phyloP scores from a whole-genome alignment of 2,113 vertebrate species.

The Coryphaenoides rupestris region DNA sequence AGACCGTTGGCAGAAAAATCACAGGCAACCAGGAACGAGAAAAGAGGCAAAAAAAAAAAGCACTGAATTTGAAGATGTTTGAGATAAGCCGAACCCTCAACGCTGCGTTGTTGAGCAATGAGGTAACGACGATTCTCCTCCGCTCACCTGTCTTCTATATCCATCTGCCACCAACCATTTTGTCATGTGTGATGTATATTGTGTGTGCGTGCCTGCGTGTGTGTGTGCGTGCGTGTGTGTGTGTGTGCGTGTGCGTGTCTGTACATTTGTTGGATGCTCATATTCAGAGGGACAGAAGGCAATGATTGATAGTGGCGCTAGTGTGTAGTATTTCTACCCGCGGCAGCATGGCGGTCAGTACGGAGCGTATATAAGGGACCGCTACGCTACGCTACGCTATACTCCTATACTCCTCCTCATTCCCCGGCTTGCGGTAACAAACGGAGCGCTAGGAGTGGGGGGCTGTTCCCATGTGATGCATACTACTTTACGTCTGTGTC shows the following conservation, averaged over 20 bases:
- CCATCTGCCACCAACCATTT: conserved; percentile 69
- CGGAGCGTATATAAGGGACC: too few relatives aligned
- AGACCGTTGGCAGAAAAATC: conserved; percentile 12
- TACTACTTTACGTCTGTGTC: conserved; percentile 45
- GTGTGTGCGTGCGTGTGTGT: conserved; percentile 1
- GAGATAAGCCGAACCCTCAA: conserved; percentile 99
- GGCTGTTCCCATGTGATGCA: conserved; percentile 30
- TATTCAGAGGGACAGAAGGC: conserved; percentile 45
- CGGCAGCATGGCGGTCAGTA: conserved; percentile 37
- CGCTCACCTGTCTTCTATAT: conserved; percentile 64
- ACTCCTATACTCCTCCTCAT: conserved; percentile 35
- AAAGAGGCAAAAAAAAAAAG: conserved; percentile 47
- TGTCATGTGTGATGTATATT: conserved; percentile 36
- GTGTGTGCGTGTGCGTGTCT: conserved; percentile 26
- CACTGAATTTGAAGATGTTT: conserved; percentile 88
- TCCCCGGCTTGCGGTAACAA: conserved; percentile 50
- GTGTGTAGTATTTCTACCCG: conserved; percentile 47
- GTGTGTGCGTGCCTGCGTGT: conserved; percentile 16
- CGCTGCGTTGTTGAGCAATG: conserved; percentile 99
- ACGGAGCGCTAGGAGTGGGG: conserved; percentile 46
- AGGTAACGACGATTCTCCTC: conserved; percentile 81
- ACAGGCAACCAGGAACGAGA: conserved; percentile 44
- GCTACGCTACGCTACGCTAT: too few relatives aligned
- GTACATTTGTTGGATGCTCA: conserved; percentile 52
- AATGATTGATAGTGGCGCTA: conserved; percentile 52